phyloP scores from a whole-genome alignment of 2,888 invertebrate genomes.

The Frankliniella fusca region DNA sequence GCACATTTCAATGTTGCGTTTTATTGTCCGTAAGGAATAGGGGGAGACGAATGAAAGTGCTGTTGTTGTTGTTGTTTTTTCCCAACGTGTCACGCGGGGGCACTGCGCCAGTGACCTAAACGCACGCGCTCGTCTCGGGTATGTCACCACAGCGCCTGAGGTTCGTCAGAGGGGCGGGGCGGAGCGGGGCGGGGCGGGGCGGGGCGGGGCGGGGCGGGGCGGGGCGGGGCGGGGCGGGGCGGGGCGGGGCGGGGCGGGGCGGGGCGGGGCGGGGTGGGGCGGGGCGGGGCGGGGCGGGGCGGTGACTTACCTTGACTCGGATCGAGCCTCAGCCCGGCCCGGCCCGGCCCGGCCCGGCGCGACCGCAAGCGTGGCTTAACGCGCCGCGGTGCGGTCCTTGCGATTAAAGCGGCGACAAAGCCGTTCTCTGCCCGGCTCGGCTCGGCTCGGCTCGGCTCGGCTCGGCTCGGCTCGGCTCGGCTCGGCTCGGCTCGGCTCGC shows the following conservation, averaged over 20 bases:
- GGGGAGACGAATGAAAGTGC: too few species aligned
- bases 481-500: too few species aligned
- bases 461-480: too few species aligned
- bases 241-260: neutral
- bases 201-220: neutral
- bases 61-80: too few species aligned
- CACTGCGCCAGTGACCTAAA: too few species aligned
- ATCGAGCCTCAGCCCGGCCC: neutral
- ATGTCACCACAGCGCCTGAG: too few species aligned
- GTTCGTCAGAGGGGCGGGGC: neutral
- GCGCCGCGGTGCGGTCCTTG: neutral
- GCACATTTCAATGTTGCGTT: too few species aligned
- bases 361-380: neutral
- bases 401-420: neutral
- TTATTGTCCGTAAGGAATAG: too few species aligned
- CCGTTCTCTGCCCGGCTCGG: neutral
- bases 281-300: neutral
- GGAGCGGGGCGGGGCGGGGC: neutral
- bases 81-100: too few species aligned
- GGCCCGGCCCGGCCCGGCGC: neutral
- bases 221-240: neutral
- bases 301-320: slow-evolving; percentile 17
- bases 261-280: neutral
- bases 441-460: too few species aligned
- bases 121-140: too few species aligned